Conservation (phyloP, 1,140 invertebrate genomes). For the Carcinoscorpius rotundicauda region DNA sequence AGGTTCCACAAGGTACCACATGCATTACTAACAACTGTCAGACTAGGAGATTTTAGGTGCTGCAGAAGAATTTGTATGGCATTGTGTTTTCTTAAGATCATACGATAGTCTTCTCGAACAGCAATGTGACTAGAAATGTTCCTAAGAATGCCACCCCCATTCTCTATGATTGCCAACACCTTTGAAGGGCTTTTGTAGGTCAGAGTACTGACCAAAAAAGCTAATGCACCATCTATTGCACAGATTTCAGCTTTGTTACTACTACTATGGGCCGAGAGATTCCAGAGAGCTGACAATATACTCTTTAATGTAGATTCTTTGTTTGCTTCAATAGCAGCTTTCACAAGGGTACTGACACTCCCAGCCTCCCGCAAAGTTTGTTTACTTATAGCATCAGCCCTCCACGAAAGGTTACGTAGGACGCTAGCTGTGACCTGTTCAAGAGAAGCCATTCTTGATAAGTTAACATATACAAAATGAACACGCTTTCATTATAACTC, state of each 20-base stretch:
- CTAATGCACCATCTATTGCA: conserved; percentile 67
- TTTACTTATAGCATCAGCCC: conserved; percentile 81
- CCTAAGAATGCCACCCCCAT: conserved; percentile 83
- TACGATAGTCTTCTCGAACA: conserved; percentile 74
- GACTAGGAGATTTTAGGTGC: conserved; percentile 80
- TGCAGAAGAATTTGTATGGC: conserved; percentile 79
- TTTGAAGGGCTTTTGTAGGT: conserved; percentile 74
- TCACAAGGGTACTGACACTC: conserved; percentile 64
- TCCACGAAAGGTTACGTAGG: conserved; percentile 89
- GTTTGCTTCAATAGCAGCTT: conserved; percentile 73
- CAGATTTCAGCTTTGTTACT: conserved; percentile 91
- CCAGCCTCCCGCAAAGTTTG: conserved; percentile 80
- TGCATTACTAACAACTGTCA: conserved; percentile 91
- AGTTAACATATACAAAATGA: background rate
- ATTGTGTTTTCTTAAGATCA: conserved; percentile 69
- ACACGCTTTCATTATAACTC: no score
- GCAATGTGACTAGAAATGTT: conserved; percentile 93
- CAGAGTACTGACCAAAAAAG: conserved; percentile 77
- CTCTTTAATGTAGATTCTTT: conserved; percentile 91
- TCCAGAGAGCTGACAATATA: conserved; percentile 90
- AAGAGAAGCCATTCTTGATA: conserved; percentile 13
- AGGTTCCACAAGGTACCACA: conserved; percentile 94
- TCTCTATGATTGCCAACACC: conserved; percentile 76
- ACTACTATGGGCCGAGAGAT: conserved; percentile 85
- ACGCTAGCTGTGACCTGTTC: conserved; percentile 79